Evolutionary conservation across 2,888 invertebrate species (phyloP), one percentile per base, ranked within the genome.

Genomic region (Galerucella pusilla): DNA sequence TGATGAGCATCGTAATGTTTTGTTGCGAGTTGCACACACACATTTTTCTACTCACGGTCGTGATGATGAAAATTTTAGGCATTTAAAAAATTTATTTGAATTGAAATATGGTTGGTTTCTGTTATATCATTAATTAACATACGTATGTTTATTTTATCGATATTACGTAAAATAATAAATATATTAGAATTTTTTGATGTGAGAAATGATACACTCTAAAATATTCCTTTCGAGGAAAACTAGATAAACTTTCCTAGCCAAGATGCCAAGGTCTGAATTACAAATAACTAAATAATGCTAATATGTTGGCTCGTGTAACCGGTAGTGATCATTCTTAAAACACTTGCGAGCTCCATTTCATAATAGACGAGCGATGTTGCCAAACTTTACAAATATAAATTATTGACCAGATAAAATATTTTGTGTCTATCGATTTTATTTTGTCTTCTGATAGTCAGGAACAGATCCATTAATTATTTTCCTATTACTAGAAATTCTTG

Each of bases 301-400:
- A 71, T 59, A 54, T 57, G 67, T 61, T 72, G 72, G 72, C 72
- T 60, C 60, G 20, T 49, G 49, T 25, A 54, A 72, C 72, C 72
- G 72, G 72, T 67, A 72, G 67, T 70, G 20, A 57, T 57, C 57
- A 16, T 57, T 57, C 12, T 60, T 35, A 20, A 49, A 60, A n/a
- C 46, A 49, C 57, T 57, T 54, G n/a, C n/a, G 57, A 57, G 63
- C 16, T 42, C 63, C 42, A 63, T 63, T 42, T 63, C 42, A 63
- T 42, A 63, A 63, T 35, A 63, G 35, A 42, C 35, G n/a, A 6
- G 14, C 63, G 9, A 14, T 16, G 63, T 63, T 63, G 63, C 63
- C 63, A 9, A 42, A 10, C 10, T 49, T 49, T 5, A 49, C 57
- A 52, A 52, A 52, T n/a, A 12, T 7, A 52, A 52, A 52, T 52